phyloP scores from a whole-genome alignment of 2,888 invertebrate species.

The Patella ulyssiponensis region DNA sequence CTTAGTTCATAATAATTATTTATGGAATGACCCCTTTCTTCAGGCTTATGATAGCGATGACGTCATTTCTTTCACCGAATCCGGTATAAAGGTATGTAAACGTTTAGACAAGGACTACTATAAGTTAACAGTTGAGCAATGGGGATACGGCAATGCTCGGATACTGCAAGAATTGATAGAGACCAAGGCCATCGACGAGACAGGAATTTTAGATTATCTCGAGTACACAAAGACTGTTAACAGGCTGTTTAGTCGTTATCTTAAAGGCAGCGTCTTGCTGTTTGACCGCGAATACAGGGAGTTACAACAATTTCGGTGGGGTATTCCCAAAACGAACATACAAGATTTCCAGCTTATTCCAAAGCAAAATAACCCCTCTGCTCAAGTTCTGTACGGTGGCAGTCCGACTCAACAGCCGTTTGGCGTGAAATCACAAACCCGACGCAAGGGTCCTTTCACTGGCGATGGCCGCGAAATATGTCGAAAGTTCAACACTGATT shows the following conservation, averaged over 20 bases:
- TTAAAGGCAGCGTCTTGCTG: conserved; percentile 25
- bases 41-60: neutral
- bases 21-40: neutral
- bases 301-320: conserved; percentile 24
- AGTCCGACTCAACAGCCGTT: neutral
- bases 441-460: conserved; percentile 24
- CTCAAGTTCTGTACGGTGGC: neutral
- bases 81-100: neutral
- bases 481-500: conserved; percentile 23
- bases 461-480: conserved; percentile 27
- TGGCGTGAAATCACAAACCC: neutral
- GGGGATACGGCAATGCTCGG: conserved; percentile 7
- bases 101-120: neutral
- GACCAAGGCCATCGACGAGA: conserved; percentile 3
- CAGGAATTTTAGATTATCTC: conserved; percentile 21
- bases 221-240: conserved; percentile 23
- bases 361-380: conserved; percentile 12
- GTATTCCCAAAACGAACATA: conserved; percentile 2
- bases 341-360: conserved; percentile 26
- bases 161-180: conserved; percentile 27
- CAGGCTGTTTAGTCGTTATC: conserved; percentile 17
- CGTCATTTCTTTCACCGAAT: neutral
- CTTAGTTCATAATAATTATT: neutral
- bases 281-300: conserved; percentile 31
- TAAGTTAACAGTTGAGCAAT: neutral